Conservation (phyloP, 2,113 vertebrate species). For the Aythya baeri region DNA sequence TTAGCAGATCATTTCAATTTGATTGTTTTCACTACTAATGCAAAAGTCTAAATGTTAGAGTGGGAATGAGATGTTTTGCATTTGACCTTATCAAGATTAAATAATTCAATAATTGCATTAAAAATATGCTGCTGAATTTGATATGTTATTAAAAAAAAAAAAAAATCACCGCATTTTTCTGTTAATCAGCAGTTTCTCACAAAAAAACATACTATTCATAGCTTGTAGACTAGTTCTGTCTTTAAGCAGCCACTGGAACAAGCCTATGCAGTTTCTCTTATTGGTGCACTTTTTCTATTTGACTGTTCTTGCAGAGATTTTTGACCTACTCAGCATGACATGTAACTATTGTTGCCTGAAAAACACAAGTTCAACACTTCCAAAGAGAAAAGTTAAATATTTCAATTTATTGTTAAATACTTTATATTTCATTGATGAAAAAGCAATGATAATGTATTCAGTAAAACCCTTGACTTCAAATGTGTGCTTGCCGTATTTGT, state of each 20-base stretch:
- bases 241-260: not conserved
- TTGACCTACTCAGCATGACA: not conserved
- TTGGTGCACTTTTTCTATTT: not conserved
- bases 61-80: not conserved
- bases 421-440: not conserved
- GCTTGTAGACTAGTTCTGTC: not conserved
- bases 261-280: not conserved
- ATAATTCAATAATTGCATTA: not conserved
- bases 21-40: not conserved
- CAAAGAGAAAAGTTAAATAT: not conserved
- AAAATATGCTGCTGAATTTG: not conserved
- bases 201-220: not conserved
- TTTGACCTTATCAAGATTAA: not conserved
- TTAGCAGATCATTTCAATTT: not conserved
- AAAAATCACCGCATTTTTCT: not conserved
- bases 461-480: constrained; percentile 6
- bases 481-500: not conserved
- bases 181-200: not conserved
- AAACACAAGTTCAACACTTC: not conserved
- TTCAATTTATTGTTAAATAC: constrained; percentile 1
- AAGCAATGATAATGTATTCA: not conserved
- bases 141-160: not conserved
- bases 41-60: not conserved
- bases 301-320: not conserved
- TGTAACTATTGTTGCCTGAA: not conserved